Conservation (phyloP, 2,113 vertebrate genomes). For the Amblyornis subalaris region DNA sequence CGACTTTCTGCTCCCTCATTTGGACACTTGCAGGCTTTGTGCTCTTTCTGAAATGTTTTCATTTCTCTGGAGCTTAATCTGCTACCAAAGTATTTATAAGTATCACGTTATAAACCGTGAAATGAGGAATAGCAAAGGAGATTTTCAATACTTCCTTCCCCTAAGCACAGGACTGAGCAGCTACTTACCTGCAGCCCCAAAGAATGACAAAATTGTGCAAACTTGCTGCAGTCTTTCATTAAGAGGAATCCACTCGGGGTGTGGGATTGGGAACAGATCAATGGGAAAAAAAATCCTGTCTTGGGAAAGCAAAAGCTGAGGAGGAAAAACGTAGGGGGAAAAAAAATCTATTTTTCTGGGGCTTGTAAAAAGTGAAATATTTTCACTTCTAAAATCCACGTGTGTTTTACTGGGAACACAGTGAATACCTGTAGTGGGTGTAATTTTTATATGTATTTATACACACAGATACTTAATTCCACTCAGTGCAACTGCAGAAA, state of each 20-base stretch:
- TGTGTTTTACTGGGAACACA: neutral
- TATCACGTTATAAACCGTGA: slow-evolving; percentile 47
- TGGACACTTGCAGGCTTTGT: slow-evolving; percentile 25
- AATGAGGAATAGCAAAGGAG: slow-evolving; percentile 34
- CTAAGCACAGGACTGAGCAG: neutral
- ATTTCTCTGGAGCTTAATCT: slow-evolving; percentile 58
- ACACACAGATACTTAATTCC: neutral
- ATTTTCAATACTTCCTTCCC: slow-evolving; percentile 58
- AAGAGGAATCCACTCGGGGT: neutral
- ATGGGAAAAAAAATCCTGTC: neutral
- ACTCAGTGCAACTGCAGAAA: neutral
- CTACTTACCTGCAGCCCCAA: slow-evolving; percentile 19
- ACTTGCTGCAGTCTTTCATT: neutral
- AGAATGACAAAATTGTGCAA: neutral
- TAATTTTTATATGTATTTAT: neutral
- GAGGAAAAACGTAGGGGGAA: neutral
- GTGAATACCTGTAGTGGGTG: neutral
- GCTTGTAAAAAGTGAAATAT: neutral
- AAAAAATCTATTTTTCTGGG: neutral
- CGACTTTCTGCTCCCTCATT: neutral
- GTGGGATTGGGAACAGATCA: neutral
- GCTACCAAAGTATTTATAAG: slow-evolving; percentile 58
- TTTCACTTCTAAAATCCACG: neutral
- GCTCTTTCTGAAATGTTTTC: slow-evolving; percentile 45
- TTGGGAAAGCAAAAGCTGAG: neutral